Percentiles rank a stretch among this genome's conserved stretches.
Evolutionary conservation across 2,113 vertebrate species (phyloP).

Genomic region (Bolborhynchus lineola): DNA sequence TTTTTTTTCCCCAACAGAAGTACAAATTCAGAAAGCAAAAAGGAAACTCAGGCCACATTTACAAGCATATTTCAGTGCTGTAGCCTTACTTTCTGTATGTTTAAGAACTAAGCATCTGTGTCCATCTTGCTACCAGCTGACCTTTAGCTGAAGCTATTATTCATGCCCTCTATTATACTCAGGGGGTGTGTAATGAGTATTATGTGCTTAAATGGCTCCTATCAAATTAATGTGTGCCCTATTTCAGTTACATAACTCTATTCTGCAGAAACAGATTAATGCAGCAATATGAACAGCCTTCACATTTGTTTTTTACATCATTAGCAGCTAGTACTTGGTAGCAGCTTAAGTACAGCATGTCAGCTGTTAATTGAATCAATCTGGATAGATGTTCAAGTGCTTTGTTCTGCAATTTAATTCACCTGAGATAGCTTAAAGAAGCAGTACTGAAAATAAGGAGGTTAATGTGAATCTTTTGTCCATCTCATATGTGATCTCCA

Average conservation of each 20-base stretch:
- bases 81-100: background rate
- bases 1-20: background rate
- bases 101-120: background rate
- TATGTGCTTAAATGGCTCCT: background rate
- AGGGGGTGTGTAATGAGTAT: conserved; percentile 36
- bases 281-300: background rate
- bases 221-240: background rate
- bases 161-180: background rate
- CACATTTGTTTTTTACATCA: background rate
- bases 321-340: background rate
- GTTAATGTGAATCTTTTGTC: background rate
- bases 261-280: background rate
- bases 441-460: background rate
- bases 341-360: background rate
- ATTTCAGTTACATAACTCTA: background rate
- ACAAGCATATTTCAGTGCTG: background rate
- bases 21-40: background rate
- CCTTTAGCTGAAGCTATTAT: background rate
- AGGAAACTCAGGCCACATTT: background rate
- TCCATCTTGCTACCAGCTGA: conserved; percentile 25
- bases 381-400: background rate
- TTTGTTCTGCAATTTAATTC: background rate
- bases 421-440: background rate
- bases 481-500: background rate
- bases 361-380: background rate